phyloP scores from a whole-genome alignment of 1,140 invertebrate genomes.

The Pseudoatta argentina region DNA sequence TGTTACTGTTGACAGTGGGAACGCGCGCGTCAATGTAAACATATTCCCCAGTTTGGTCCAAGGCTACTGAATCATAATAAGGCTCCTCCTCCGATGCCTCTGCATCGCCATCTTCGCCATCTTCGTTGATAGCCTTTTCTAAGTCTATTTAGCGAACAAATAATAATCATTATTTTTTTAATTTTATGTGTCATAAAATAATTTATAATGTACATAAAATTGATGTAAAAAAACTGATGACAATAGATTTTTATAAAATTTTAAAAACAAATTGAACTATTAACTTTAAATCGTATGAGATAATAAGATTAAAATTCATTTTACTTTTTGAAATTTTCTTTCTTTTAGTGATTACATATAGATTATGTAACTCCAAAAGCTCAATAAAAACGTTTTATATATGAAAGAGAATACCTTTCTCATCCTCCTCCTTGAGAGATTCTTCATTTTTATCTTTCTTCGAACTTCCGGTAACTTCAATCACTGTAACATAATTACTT shows the following conservation, averaged over 20 bases:
- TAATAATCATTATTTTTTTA: conserved; percentile 14
- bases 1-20: conserved; percentile 80
- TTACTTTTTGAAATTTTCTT: neutral
- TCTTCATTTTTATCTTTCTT: conserved; percentile 84
- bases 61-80: conserved; percentile 93
- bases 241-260: neutral
- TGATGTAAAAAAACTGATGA: neutral
- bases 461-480: conserved; percentile 91
- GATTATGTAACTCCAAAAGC: neutral
- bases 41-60: conserved; percentile 93
- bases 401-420: conserved; percentile 78
- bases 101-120: conserved; percentile 84
- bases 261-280: neutral
- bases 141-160: conserved; percentile 75
- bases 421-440: conserved; percentile 82
- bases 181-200: neutral
- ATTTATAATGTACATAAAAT: neutral
- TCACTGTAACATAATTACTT: conserved; percentile 95
- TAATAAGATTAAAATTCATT: conserved; percentile 4
- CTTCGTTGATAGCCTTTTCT: conserved; percentile 81
- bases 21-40: conserved; percentile 91
- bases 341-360: neutral
- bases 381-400: neutral
- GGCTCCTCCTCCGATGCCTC: conserved; percentile 90
- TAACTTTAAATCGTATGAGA: neutral